Conservation (phyloP, 2,888 invertebrate species). For the Hipparchia semele region DNA sequence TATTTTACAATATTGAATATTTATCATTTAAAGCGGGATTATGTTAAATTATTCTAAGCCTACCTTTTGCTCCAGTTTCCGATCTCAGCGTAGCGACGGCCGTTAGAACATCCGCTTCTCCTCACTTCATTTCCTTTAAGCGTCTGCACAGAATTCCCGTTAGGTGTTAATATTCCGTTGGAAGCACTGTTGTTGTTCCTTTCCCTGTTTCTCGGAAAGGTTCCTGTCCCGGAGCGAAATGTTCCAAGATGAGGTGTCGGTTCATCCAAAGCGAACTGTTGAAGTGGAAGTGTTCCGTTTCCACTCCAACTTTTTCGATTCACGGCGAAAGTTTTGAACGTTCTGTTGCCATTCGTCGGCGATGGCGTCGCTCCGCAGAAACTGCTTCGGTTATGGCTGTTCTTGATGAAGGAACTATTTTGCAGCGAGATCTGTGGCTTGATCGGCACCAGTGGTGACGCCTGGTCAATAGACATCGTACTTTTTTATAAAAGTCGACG, state of each 20-base stretch:
- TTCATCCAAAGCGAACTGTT: conserved; percentile 72
- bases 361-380: conserved; percentile 79
- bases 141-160: conserved; percentile 77
- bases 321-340: conserved; percentile 77
- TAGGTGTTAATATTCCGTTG: conserved; percentile 80
- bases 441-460: conserved; percentile 79
- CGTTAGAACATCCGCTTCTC: conserved; percentile 78
- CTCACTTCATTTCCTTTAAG: conserved; percentile 80
- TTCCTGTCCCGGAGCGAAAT: conserved; percentile 78
- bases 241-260: conserved; percentile 74
- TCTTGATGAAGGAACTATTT: conserved; percentile 79
- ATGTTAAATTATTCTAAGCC: conserved; percentile 51
- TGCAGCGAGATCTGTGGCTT: conserved; percentile 76
- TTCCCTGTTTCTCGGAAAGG: conserved; percentile 78
- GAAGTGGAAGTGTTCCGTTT: conserved; percentile 78
- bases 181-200: conserved; percentile 74
- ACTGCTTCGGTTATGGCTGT: conserved; percentile 80
- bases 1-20: conserved; percentile 12
- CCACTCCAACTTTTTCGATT: conserved; percentile 83
- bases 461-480: conserved; percentile 82
- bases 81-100: conserved; percentile 83
- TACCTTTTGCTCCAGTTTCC: conserved; percentile 83
- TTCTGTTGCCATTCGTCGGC: conserved; percentile 71
- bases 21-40: conserved; percentile 8
- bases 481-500: conserved; percentile 60